Evolutionary conservation across 2,888 invertebrate species (phyloP).

Genomic region (Exephanes ischioxanthus): DNA sequence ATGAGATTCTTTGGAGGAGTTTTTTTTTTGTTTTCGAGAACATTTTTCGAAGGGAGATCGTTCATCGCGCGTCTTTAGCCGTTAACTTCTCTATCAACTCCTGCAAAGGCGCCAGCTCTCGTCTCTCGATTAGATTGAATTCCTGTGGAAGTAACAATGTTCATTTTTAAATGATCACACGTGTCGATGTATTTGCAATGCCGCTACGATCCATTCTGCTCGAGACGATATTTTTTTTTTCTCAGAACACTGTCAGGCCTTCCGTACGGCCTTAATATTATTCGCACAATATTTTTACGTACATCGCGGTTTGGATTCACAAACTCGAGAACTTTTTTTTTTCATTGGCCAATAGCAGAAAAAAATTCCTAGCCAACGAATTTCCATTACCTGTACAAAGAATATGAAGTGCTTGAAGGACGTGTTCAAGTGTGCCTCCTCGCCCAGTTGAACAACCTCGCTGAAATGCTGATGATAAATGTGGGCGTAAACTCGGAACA

Average conservation of each 20-base stretch:
- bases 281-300: not conserved
- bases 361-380: slow-evolving; percentile 2
- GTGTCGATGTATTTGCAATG: not conserved
- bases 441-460: slow-evolving; percentile 98
- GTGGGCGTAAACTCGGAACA: slow-evolving; percentile 99
- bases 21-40: slow-evolving; percentile 69
- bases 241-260: not conserved
- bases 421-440: slow-evolving; percentile 99
- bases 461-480: slow-evolving; percentile 99
- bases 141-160: slow-evolving; percentile 89
- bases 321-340: not conserved
- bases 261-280: not conserved
- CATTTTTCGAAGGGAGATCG: slow-evolving; percentile 64
- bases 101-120: slow-evolving; percentile 98
- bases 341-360: not conserved
- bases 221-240: not conserved
- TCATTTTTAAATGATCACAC: not conserved
- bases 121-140: slow-evolving; percentile 97
- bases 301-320: not conserved
- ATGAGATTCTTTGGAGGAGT: slow-evolving; percentile 83
- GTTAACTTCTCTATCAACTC: slow-evolving; percentile 98
- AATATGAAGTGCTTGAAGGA: slow-evolving; percentile 99
- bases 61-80: slow-evolving; percentile 95
- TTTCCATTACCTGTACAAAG: slow-evolving; percentile 92
- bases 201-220: not conserved